Evolutionary conservation across 2,797 vertebrate species (phyloP), one percentile per base, ranked within the genome.

Genomic region (Squalus acanthias): DNA sequence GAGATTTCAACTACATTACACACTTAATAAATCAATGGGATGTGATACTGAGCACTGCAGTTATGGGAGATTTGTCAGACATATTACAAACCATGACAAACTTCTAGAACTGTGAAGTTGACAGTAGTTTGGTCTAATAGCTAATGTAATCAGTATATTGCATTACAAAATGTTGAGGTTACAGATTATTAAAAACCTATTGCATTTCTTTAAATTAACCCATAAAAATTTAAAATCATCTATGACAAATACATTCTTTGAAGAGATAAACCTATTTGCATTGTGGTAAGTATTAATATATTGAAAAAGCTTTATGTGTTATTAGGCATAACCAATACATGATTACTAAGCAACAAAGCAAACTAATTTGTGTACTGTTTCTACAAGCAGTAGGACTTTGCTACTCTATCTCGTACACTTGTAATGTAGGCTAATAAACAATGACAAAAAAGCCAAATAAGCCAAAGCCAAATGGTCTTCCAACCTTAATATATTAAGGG

Each of bases 1-100:
- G 94, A 76, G 94, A 95, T 95, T 95, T 95, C 70, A 57, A 95
- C 69, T 57, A 74, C 94, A 95, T 72, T 95, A 95, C 69, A 76
- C 70, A 95, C 94, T 95, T 95, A 95, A 95, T 95, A 76, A 95
- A 95, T 95, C 94, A 95, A 95, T 95, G 50, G 70, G 46, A 74
- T 33, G 15, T 76, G 94, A 74, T 74, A 95, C 33, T n/a, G 94
- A 95, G 53, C 26, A 72, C 94, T 76, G 13, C 39, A 95, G 63
- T 95, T 74, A 95, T 74, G 70, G 70, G 70, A 29, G 70, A 95
- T 74, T 95, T 53, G 70, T 76, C 29, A 95, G 94, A 57, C 70
- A 76, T 95, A 95, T 76, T 76, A 53, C 57, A 76, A 95, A 95
- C 53, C 46, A 57, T 57, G 70, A 33, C 70, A 57, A 95, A 50